Evolutionary conservation across 2,888 invertebrate species (phyloP).

Genomic region (Drosophila neoperkinsi): DNA sequence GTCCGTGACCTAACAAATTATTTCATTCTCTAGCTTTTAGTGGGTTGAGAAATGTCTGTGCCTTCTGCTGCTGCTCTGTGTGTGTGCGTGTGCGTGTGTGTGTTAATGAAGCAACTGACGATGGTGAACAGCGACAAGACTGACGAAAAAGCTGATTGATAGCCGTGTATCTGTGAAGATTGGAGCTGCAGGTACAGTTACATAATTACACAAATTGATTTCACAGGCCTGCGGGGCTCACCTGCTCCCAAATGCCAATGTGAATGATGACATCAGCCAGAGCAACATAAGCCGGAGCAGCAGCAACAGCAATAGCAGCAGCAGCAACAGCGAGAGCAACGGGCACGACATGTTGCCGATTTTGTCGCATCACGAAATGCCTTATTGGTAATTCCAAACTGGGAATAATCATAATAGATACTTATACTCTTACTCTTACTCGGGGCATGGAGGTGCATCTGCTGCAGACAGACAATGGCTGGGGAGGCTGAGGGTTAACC

Average conservation of each 20-base stretch:
- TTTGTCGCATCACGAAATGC: constrained; percentile 71
- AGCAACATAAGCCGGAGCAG: constrained; percentile 2
- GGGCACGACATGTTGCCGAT: constrained; percentile 44
- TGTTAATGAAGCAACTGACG: constrained; percentile 47
- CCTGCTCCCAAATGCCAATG: constrained; percentile 61
- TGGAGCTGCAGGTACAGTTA: constrained; percentile 66
- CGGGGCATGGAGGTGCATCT: constrained; percentile 5
- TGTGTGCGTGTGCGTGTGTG: constrained; percentile 1
- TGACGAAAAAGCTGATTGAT: constrained; percentile 46
- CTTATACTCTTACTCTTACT: constrained; percentile 1
- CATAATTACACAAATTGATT: constrained; percentile 78
- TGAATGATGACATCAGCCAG: constrained; percentile 53
- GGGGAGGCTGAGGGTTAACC: constrained; percentile 14
- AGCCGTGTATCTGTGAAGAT: constrained; percentile 23
- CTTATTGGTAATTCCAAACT: constrained; percentile 73
- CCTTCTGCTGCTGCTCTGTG: neutral
- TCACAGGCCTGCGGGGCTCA: constrained; percentile 64
- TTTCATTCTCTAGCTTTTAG: neutral
- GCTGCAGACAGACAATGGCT: constrained; percentile 41
- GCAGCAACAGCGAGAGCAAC: constrained; percentile 27
- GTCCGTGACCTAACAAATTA: neutral
- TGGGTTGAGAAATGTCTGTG: neutral
- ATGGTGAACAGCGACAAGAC: constrained; percentile 28
- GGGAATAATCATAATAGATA: constrained; percentile 65
- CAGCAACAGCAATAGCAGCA: constrained; percentile 17